Percentiles rank a stretch among this genome's conserved stretches.
Conservation (phyloP, 2,113 vertebrate genomes). For the Blennius ocellaris region DNA sequence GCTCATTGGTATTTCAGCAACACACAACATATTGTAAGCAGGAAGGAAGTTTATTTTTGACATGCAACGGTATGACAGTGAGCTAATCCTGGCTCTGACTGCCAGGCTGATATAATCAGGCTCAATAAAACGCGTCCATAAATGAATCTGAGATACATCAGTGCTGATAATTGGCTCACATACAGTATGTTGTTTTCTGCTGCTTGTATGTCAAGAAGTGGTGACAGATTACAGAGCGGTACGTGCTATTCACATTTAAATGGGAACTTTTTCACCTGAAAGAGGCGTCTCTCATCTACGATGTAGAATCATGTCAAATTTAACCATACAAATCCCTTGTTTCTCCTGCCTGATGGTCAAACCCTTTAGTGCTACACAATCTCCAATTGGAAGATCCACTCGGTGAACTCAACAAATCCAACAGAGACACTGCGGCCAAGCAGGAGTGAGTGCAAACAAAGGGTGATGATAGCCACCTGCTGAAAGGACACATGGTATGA, state of each 20-base stretch:
- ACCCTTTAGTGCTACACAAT: conserved; percentile 24
- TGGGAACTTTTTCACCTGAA: background rate
- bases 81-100: conserved; percentile 28
- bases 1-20: conserved; percentile 24
- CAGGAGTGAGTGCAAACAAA: conserved; percentile 48
- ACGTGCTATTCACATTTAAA: background rate
- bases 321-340: conserved; percentile 5
- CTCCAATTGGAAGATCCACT: conserved; percentile 33
- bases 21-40: conserved; percentile 17
- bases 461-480: conserved; percentile 24
- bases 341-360: conserved; percentile 6
- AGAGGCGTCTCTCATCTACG: no score
- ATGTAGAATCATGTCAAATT: no score
- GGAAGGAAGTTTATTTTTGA: conserved; percentile 50
- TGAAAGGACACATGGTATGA: conserved; percentile 35
- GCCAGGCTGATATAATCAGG: background rate
- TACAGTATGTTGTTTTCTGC: background rate
- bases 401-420: conserved; percentile 36
- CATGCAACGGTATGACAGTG: conserved; percentile 23
- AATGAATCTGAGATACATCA: background rate
- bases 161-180: background rate
- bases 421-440: conserved; percentile 40
- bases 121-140: background rate
- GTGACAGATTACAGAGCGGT: background rate
- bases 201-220: background rate